phyloP scores from a whole-genome alignment of 2,888 invertebrate species.

The Scaptomyza polygonia region DNA sequence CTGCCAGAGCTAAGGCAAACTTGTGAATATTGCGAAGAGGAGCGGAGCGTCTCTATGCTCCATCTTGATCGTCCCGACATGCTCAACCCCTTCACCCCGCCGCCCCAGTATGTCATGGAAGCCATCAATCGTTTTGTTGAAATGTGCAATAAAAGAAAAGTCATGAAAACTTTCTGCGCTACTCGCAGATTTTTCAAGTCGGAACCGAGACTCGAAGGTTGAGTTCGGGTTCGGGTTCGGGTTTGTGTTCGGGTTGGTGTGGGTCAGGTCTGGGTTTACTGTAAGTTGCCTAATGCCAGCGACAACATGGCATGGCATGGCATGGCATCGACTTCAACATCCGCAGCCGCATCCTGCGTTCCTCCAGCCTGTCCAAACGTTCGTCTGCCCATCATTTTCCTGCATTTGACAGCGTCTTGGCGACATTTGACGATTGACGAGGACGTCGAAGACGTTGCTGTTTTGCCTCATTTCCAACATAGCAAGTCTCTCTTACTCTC shows the following conservation, averaged over 20 bases:
- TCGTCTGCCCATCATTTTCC: conserved; percentile 58
- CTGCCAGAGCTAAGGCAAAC: conserved; percentile 65
- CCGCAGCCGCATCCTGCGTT: conserved; percentile 44
- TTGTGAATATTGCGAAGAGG: conserved; percentile 76
- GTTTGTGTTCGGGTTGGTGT: conserved; percentile 13
- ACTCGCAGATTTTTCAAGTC: conserved; percentile 72
- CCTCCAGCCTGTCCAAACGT: conserved; percentile 34
- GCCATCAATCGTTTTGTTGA: conserved; percentile 83
- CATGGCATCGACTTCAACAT: conserved; percentile 52
- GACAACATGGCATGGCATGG: conserved; percentile 73
- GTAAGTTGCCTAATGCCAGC: conserved; percentile 77
- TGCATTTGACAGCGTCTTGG: conserved; percentile 78
- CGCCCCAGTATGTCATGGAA: conserved; percentile 75
- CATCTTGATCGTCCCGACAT: conserved; percentile 23
- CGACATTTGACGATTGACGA: conserved; percentile 83
- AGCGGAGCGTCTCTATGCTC: conserved; percentile 17
- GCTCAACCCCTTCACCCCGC: conserved; percentile 2
- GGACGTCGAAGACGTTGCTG: conserved; percentile 68
- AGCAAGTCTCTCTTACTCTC: not conserved
- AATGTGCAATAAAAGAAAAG: conserved; percentile 83
- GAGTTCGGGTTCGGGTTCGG: conserved; percentile 20
- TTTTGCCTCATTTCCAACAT: conserved; percentile 15
- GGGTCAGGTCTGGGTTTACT: conserved; percentile 32
- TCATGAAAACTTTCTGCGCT: conserved; percentile 81
- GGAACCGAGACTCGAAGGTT: conserved; percentile 2